Conservation (phyloP, 2,113 vertebrate genomes). For the Odocoileus virginianus region DNA sequence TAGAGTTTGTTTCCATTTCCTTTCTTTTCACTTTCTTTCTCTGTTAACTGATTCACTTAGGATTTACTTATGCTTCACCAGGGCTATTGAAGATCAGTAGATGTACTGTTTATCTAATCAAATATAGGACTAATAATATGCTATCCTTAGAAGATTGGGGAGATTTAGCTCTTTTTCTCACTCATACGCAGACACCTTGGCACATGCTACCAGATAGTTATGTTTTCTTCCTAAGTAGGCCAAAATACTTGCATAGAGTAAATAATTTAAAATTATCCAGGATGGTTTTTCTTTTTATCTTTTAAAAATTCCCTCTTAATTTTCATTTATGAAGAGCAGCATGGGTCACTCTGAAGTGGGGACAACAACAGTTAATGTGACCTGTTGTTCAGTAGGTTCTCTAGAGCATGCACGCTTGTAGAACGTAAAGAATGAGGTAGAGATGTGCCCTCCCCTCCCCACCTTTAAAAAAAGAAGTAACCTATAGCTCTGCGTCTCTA, state of each 20-base stretch:
- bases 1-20: not conserved
- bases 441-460: not conserved
- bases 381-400: not conserved
- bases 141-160: not conserved
- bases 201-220: not conserved
- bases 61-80: conserved; percentile 5
- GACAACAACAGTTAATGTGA: not conserved
- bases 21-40: not conserved
- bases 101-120: not conserved
- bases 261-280: not conserved
- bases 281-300: not conserved
- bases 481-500: not conserved
- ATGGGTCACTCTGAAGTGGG: not conserved
- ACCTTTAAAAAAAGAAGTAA: not conserved
- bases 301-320: not conserved
- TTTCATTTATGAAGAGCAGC: not conserved
- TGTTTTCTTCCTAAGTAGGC: not conserved
- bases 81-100: not conserved
- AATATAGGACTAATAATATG: not conserved
- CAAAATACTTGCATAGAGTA: not conserved
- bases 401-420: not conserved
- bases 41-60: not conserved
- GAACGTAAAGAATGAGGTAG: not conserved
- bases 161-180: not conserved
- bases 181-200: not conserved